phyloP scores from a whole-genome alignment of 2,797 vertebrate species.

The Cottoperca gobio region DNA sequence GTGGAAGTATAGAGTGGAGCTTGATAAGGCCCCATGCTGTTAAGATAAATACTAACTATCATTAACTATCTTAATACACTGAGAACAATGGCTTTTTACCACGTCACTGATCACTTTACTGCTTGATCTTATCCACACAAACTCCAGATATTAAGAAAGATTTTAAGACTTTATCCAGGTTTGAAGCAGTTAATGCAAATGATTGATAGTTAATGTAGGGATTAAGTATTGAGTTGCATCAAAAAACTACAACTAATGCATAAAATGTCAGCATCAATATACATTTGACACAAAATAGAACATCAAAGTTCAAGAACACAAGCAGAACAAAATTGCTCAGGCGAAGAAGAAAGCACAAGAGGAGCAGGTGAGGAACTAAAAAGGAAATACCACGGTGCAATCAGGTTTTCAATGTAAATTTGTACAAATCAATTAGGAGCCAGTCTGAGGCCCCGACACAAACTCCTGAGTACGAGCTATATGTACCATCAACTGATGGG shows the following conservation, averaged over 20 bases:
- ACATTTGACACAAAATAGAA: not conserved
- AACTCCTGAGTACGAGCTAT: not conserved
- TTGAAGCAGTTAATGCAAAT: conserved; percentile 1
- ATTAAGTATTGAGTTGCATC: not conserved
- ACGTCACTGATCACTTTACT: conserved; percentile 52
- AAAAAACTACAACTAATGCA: not conserved
- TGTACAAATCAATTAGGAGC: conserved; percentile 9
- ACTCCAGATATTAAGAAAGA: conserved; percentile 8
- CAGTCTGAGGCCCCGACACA: not conserved
- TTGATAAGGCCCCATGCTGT: conserved; percentile 33
- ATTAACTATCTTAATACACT: conserved; percentile 42
- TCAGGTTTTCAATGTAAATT: conserved; percentile 4
- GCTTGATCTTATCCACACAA: conserved; percentile 36
- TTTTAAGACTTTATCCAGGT: not conserved
- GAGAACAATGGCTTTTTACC: conserved; percentile 46
- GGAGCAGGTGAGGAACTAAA: not conserved
- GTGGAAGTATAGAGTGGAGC: not conserved
- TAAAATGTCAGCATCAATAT: not conserved
- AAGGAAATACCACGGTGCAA: not conserved
- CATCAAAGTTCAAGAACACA: not conserved
- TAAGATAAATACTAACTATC: conserved; percentile 46
- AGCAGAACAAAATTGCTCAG: not conserved
- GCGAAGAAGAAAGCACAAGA: not conserved
- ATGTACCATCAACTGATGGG: not conserved
- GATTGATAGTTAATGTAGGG: not conserved